Evolutionary conservation across 2,797 vertebrate genomes (phyloP).

Genomic region (Prunella strophiata): DNA sequence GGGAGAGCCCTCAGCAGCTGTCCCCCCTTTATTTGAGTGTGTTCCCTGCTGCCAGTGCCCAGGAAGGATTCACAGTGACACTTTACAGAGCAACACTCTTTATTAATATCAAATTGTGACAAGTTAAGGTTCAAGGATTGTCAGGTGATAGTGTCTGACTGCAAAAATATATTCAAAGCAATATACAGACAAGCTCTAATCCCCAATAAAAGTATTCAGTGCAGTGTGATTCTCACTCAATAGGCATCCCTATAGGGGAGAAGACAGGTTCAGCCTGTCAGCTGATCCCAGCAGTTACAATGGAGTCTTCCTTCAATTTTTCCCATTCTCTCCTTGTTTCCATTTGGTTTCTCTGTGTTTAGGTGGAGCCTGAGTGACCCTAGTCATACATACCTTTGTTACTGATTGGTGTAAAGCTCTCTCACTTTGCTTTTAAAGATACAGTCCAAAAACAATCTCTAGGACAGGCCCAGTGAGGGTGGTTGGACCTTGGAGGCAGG

Average conservation of each 20-base stretch:
- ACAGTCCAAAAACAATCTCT: background rate
- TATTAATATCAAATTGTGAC: background rate
- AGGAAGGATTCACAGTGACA: background rate
- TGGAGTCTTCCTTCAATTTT: background rate
- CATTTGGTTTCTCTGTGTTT: too few relatives aligned
- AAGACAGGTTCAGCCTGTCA: background rate
- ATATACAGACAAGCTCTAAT: background rate
- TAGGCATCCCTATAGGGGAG: background rate
- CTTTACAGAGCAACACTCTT: too few relatives aligned
- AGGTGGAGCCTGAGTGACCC: background rate
- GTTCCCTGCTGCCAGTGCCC: background rate
- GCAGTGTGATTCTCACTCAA: background rate
- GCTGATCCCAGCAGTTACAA: background rate
- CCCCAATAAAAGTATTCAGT: background rate
- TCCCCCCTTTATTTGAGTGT: too few relatives aligned
- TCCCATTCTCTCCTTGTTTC: background rate
- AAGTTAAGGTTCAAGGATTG: background rate
- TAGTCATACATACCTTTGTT: background rate
- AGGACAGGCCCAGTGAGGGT: accelerated
- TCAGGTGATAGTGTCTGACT: background rate
- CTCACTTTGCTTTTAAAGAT: background rate
- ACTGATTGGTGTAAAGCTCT: background rate
- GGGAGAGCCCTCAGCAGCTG: background rate
- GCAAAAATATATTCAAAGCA: background rate
- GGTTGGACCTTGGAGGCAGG: too few relatives aligned